Evolutionary conservation across 64 coral and sea anemone species (phyloP), one percentile per base, ranked within the genome.

Genomic region (Montipora sp.): DNA sequence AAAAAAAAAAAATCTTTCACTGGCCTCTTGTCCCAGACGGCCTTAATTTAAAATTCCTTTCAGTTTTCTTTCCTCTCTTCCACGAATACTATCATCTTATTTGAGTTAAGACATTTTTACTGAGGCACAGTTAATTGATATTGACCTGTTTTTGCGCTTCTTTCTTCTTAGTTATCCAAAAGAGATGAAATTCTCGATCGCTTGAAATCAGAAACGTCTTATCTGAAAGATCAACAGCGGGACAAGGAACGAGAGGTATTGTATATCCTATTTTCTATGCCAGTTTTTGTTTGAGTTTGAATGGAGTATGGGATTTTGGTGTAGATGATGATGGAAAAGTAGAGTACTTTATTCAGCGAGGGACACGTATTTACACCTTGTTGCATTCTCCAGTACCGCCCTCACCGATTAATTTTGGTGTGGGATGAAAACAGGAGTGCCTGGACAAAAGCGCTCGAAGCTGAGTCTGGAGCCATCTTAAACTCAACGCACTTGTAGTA

Each of bases 171-270:
- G 95, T 90, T 96, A 90, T 69, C 90, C 7, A 96, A 96, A 20
- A 76, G 95, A 70, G 95, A 96, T 61, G 95, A 96, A 70, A 96
- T 96, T 90, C 93, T 96, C 48, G 95, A 96, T 73, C 91, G 91
- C 49, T 51, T 96, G 61, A 92, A 92, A 15, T 83, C 91, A 19
- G 95, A 96, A 93, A 90, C 95, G 3, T 90, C 95, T 19, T 96
- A 89, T 57, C 48, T 96, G 18, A 96, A 96, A 49, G 95, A 93
- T 3, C 80, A 93, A 73, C 95, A 96, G 50, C 60, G 95, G 4
- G 95, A 96, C 9, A 96, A 96, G 49, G 95, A 96, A 43, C 58
- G 79, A 87, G 95, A 96, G 91, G 95, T 96, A 80, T 23, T 18
- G 12, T 19, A 20, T 69, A 12, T 36, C 6, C 5, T 19, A 13